These are phyloP conservation scores for Rosalia funebris DNA, from an alignment of 2,888 invertebrate genomes.

Conservation along the genomic window DNA sequence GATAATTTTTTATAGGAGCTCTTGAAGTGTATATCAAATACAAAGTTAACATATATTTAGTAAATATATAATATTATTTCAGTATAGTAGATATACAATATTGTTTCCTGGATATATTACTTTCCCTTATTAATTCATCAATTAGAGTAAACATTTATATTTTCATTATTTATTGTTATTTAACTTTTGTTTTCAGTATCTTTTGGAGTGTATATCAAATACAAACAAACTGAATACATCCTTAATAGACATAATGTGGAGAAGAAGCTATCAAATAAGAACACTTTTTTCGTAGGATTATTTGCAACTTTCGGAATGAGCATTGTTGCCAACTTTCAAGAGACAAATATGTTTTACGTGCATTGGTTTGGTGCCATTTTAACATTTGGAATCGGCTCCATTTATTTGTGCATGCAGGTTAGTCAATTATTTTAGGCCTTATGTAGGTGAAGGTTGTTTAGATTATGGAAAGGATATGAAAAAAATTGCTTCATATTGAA, in stretches of 20 bases:
- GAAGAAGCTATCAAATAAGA: conserved; percentile 39
- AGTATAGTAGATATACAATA: too few species aligned
- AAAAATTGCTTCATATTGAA: too few species aligned
- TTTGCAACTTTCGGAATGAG: conserved; percentile 68
- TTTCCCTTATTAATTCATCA: too few species aligned
- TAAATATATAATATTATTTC: too few species aligned
- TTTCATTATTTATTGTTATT: too few species aligned
- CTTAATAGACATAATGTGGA: conserved; percentile 37
- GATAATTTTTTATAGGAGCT: too few species aligned
- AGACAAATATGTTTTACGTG: conserved; percentile 66
- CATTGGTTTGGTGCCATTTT: conserved; percentile 71
- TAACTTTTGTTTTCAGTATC: conserved; percentile 32
- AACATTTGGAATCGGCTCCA: conserved; percentile 68
- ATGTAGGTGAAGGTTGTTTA: too few species aligned
- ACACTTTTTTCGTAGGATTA: conserved; percentile 64
- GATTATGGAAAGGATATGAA: too few species aligned
- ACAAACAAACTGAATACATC: conserved; percentile 41
- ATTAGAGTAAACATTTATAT: too few species aligned
- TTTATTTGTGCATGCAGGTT: conserved; percentile 69
- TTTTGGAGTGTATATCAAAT: conserved; percentile 44
- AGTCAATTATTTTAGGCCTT: too few species aligned
- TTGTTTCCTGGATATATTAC: too few species aligned
- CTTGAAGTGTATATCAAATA: not conserved
- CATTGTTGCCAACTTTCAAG: conserved; percentile 72
- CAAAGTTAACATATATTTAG: not conserved